phyloP scores from a whole-genome alignment of 2,113 vertebrate genomes.

The Balaenoptera acutorostrata region DNA sequence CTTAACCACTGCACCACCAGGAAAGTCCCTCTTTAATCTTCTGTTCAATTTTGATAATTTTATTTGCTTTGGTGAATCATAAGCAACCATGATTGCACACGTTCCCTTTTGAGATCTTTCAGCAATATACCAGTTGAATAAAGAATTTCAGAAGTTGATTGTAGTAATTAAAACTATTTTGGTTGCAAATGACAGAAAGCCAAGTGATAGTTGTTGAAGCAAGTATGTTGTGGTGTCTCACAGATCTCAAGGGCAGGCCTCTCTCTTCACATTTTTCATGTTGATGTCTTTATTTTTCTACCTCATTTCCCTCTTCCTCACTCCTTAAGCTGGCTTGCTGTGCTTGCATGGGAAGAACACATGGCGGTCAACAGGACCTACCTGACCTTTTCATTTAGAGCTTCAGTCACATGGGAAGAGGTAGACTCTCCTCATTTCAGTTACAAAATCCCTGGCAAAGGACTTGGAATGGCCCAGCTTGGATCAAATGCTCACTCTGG shows the following conservation, averaged over 20 bases:
- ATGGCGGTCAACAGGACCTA: not conserved
- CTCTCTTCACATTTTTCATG: not conserved
- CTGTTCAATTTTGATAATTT: slow-evolving; percentile 12
- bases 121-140: not conserved
- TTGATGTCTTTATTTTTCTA: not conserved
- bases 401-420: not conserved
- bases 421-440: not conserved
- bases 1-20: too few relatives aligned
- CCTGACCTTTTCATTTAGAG: not conserved
- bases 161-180: not conserved
- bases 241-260: not conserved
- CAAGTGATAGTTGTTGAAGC: not conserved
- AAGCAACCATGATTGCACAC: not conserved
- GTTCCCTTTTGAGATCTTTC: not conserved
- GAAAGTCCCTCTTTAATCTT: not conserved
- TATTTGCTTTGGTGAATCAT: not conserved
- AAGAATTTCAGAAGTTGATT: not conserved
- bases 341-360: not conserved
- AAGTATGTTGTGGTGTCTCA: not conserved
- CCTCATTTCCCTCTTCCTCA: not conserved
- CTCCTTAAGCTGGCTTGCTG: not conserved
- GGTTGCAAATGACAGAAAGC: not conserved
- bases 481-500: not conserved
- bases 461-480: not conserved
- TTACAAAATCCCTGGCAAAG: not conserved